These are phyloP conservation scores for Gasteruption jaculator DNA, from an alignment of 2,888 invertebrate genomes.

Conservation along the genomic window DNA sequence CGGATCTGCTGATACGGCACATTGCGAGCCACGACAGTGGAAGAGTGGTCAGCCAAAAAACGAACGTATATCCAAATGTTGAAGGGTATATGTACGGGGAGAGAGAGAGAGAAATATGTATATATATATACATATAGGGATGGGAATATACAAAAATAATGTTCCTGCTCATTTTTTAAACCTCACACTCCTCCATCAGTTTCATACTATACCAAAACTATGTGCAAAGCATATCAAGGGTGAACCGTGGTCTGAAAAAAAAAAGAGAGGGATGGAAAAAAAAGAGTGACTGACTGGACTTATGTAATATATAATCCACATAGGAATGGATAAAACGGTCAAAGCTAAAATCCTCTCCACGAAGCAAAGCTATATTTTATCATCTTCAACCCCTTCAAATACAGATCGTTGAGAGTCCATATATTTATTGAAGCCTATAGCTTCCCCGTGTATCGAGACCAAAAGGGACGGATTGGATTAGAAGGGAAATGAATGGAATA, in stretches of 20 bases:
- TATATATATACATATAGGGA: too few relatives aligned
- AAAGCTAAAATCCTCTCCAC: constrained; percentile 38
- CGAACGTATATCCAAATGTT: too few relatives aligned
- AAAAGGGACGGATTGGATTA: too few relatives aligned
- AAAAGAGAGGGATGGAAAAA: constrained; percentile 39
- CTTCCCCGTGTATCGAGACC: too few relatives aligned
- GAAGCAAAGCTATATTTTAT: constrained; percentile 33
- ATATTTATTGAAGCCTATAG: too few relatives aligned
- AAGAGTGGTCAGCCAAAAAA: constrained; percentile 28
- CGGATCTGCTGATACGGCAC: constrained; percentile 46
- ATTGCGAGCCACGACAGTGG: constrained; percentile 36
- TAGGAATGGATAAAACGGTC: constrained; percentile 46
- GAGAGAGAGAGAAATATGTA: constrained; percentile 2
- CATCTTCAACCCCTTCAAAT: constrained; percentile 38
- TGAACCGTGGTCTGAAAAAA: constrained; percentile 30
- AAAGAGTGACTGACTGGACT: too few relatives aligned
- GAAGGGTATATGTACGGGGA: too few relatives aligned
- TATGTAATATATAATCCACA: too few relatives aligned
- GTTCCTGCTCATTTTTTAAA: constrained; percentile 42
- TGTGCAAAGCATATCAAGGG: too few relatives aligned
- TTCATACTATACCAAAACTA: too few relatives aligned
- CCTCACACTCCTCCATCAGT: constrained; percentile 22
- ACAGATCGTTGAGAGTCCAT: constrained; percentile 32
- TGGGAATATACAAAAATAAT: constrained; percentile 45
- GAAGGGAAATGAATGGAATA: too few relatives aligned